Conservation (phyloP, 2,888 invertebrate genomes). For the Cheilosia scutellata region DNA sequence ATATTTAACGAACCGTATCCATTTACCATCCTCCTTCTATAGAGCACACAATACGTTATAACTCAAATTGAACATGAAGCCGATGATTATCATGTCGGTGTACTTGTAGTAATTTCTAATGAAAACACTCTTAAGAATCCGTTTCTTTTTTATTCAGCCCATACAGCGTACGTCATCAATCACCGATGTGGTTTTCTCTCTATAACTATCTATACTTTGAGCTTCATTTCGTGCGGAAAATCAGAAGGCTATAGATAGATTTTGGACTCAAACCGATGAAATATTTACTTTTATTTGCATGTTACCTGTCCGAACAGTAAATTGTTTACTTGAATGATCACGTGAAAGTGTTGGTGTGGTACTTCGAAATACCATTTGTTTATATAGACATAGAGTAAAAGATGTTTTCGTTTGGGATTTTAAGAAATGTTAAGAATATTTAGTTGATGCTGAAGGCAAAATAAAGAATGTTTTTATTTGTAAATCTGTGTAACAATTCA, state of each 20-base stretch:
- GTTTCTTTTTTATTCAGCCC: constrained; percentile 7
- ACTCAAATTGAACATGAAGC: constrained; percentile 26
- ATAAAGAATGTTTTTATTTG: no score
- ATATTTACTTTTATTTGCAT: constrained; percentile 15
- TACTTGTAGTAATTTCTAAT: constrained; percentile 14
- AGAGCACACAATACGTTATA: constrained; percentile 10
- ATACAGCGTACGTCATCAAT: constrained; percentile 36
- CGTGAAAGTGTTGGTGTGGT: constrained; percentile 4
- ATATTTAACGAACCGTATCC: constrained; percentile 53
- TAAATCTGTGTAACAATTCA: no score
- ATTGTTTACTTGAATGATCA: constrained; percentile 18
- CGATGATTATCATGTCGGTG: constrained; percentile 42
- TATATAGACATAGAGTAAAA: not conserved
- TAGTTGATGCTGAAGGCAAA: not conserved
- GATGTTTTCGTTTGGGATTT: not conserved
- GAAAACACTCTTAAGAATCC: constrained; percentile 7
- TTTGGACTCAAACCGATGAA: constrained; percentile 2
- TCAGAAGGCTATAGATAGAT: constrained; percentile 11
- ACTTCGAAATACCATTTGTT: constrained; percentile 6
- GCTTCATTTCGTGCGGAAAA: constrained; percentile 29
- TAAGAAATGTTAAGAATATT: not conserved
- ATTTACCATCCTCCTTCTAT: not conserved
- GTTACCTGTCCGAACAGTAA: constrained; percentile 17
- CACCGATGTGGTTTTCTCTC: constrained; percentile 8
- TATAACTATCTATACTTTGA: not conserved